phyloP scores from a whole-genome alignment of 2,797 vertebrate genomes.

The Brachymystax lenok region DNA sequence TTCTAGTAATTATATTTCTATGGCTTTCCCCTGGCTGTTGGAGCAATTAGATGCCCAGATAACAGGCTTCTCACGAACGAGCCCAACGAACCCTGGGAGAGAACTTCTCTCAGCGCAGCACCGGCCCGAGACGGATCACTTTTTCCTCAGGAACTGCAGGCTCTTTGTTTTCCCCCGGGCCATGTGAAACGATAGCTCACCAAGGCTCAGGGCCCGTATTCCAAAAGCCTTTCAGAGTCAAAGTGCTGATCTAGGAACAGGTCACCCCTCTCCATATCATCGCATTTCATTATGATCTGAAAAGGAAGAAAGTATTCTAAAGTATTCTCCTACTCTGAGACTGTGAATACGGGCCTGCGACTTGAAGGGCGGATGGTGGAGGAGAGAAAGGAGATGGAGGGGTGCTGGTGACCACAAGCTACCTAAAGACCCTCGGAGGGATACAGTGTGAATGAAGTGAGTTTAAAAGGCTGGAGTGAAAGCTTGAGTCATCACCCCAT shows the following conservation, averaged over 20 bases:
- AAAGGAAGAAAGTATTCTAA: not conserved
- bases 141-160: conserved; percentile 31
- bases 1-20: not conserved
- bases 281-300: not conserved
- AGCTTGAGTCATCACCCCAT: not conserved
- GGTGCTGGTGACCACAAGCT: not conserved
- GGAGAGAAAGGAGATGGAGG: not conserved
- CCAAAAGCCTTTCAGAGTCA: not conserved
- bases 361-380: not conserved
- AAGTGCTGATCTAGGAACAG: not conserved
- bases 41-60: not conserved
- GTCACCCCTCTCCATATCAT: not conserved
- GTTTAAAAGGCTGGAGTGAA: not conserved
- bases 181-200: conserved; percentile 50
- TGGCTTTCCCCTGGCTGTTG: not conserved
- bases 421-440: not conserved
- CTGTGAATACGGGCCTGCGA: not conserved
- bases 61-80: not conserved
- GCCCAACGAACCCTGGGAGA: not conserved
- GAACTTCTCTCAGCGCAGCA: not conserved
- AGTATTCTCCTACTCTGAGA: not conserved
- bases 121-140: not conserved
- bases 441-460: not conserved
- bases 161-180: conserved; percentile 32
- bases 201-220: conserved; percentile 17